Evolutionary conservation across 2,113 vertebrate genomes (phyloP), one percentile per base, ranked within the genome.

Genomic region (Atrichornis clamosus): DNA sequence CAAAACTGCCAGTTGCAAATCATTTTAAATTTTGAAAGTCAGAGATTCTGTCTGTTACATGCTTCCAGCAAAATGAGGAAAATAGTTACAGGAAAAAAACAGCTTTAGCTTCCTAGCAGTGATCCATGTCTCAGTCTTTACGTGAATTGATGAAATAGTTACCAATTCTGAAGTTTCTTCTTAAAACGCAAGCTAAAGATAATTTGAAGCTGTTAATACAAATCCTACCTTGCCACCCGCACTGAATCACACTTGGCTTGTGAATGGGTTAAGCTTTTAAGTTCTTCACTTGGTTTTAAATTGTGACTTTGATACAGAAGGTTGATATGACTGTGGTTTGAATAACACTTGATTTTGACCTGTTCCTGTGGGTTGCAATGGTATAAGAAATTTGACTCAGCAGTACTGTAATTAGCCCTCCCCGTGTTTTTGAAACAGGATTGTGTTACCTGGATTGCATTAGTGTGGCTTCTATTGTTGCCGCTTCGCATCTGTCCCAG

Each of bases 261-360:
- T 95, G 98, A 98, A 97, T 59, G 96, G 96, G 97, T 97, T 98
- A 98, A 98, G 96, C 98, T 98, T 98, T 98, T 96, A 98, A 98
- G 96, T 98, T 97, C 96, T 92, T 97, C 90, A 2, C 97, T 97
- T 86, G 97, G 97, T 97, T 98, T 98, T 97, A 98, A 98, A 96
- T 97, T 90, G 95, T 97, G 98, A 97, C 97, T 98, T 98, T 97
- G 98, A 98, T 98, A 98, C 64, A 96, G 97, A 74, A 93, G 98
- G 95, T 94, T 97, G 98, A 98, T 98, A 98, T 84, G 96, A 96
- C 97, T 97, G 98, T 98, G 97, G 98, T 98, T 98, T 98, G 98
- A 98, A 98, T 98, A 98, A 97, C 98, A 97, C 98, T 97, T 98
- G 98, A 98, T 98, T 98, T 98, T 98, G 98, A 98, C 98, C 98